These are phyloP conservation scores for Eristalis tenax DNA, from an alignment of 2,888 invertebrate species.

Conservation along the genomic window DNA sequence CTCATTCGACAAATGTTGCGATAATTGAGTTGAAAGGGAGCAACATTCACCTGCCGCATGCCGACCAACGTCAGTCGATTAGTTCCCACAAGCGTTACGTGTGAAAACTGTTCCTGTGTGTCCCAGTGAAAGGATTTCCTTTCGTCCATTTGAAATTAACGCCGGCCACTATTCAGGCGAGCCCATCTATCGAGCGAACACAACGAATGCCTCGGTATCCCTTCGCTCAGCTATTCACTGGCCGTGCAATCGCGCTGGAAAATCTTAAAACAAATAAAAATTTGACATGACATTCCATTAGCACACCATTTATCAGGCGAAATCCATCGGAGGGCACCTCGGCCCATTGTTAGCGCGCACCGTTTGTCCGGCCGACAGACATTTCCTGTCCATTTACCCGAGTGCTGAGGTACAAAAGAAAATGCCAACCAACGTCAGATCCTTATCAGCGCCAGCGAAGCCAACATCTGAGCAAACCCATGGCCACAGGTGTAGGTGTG, in stretches of 20 bases:
- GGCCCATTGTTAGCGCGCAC: background rate
- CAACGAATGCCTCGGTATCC: constrained; percentile 66
- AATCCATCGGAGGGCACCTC: constrained; percentile 53
- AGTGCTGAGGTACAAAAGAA: constrained; percentile 26
- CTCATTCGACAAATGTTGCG: constrained; percentile 53
- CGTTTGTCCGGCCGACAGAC: constrained; percentile 60
- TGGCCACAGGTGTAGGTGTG: constrained; percentile 41
- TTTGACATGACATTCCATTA: constrained; percentile 80
- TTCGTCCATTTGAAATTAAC: constrained; percentile 15
- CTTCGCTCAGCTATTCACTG: constrained; percentile 68
- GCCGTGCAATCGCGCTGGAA: constrained; percentile 72
- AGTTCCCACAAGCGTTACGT: constrained; percentile 54
- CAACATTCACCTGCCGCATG: constrained; percentile 55
- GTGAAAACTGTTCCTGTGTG: constrained; percentile 37
- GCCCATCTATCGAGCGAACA: constrained; percentile 33
- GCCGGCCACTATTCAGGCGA: constrained; percentile 3
- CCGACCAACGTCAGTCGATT: constrained; percentile 50
- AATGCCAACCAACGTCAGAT: constrained; percentile 63
- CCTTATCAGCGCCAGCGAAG: constrained; percentile 51
- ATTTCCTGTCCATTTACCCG: constrained; percentile 67
- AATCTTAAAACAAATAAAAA: constrained; percentile 75
- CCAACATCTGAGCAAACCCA: constrained; percentile 61
- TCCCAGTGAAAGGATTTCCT: constrained; percentile 48
- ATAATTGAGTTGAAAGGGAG: constrained; percentile 57
- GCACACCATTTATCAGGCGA: constrained; percentile 79